Base-by-base conservation (phyloP, 2,888 invertebrate genomes). In the Aspidiotus rigidus region DNA sequence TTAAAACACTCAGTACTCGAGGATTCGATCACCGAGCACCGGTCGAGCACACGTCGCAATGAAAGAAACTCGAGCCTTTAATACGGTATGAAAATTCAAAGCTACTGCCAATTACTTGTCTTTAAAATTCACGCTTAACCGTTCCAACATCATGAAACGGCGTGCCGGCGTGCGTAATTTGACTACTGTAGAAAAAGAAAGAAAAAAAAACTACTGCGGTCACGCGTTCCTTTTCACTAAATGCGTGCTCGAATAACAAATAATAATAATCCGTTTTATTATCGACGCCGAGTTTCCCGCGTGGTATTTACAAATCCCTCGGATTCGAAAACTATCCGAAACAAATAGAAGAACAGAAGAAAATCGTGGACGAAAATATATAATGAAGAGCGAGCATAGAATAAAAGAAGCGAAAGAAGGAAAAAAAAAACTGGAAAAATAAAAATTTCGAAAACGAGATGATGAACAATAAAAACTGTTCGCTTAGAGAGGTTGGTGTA, bases 181-280 rank as follows among this genome's bases (percentile, higher is more conserved):
- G 67, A 67, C 67, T 67, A 67, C 67, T 67, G 60, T 60, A 28
- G 28, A 28, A 28, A 28, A 28, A 28, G 28, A 28, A 28, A 28
- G 28, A 28, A 28, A 28, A 28, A 28, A 28, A 28, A 28, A 28
- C 59, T 39, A 67, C 67, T 67, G 67, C 67, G 67, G 67, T 67
- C 67, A 67, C 67, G 67, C 67, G 67, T 67, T 67, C 57, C 60
- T 53, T 59, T 60, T 59, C 49, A 53, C 53, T 44, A 59, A 67
- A 67, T 67, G 59, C 67, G 16, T 49, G 67, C 67, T 67, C 67
- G 67, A 67, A 67, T 67, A 67, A 67, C 67, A 67, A 59, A 67
- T 67, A 67, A 28, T 28, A 28, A 67, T 67, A 66, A 66, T 66
- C 66, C 67, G 60, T 67, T 67, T 67, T 67, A 67, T 67, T 63